Conservation (phyloP, 2,888 invertebrate species). For the Ypsolopha sequella region DNA sequence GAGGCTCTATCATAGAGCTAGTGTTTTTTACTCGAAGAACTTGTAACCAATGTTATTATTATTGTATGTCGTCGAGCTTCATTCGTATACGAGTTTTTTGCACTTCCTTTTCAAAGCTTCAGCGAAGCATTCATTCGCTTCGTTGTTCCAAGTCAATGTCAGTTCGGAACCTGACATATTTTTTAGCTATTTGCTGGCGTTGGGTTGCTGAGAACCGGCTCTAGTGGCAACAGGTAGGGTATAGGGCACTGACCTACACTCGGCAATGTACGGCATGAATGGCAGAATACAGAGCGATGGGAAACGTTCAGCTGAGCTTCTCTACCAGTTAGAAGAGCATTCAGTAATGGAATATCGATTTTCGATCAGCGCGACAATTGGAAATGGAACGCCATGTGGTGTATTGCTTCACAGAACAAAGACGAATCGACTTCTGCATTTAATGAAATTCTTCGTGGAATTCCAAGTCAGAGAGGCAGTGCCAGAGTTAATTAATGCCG, state of each 20-base stretch:
- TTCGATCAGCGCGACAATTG: slow-evolving; percentile 2
- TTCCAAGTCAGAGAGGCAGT: no score
- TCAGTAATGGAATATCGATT: slow-evolving; percentile 27
- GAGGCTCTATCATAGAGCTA: not conserved
- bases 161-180: slow-evolving; percentile 4
- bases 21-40: no score
- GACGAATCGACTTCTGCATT: no score
- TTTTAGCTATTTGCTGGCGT: slow-evolving; percentile 4
- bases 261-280: slow-evolving; percentile 26
- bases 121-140: not conserved
- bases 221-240: slow-evolving; percentile 60
- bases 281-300: not conserved
- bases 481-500: no score
- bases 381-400: not conserved
- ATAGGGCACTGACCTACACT: slow-evolving; percentile 64
- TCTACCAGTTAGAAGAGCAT: slow-evolving; percentile 3
- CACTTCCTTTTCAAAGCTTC: not conserved
- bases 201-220: slow-evolving; percentile 44
- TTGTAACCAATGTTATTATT: no score
- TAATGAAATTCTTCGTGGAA: no score
- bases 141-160: slow-evolving; percentile 6
- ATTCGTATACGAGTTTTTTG: not conserved
- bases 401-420: not conserved
- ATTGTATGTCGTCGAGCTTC: not conserved
- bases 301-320: slow-evolving; percentile 1